Evolutionary conservation across 2,888 invertebrate genomes (phyloP).

Genomic region (Sarcophaga carnaria): DNA sequence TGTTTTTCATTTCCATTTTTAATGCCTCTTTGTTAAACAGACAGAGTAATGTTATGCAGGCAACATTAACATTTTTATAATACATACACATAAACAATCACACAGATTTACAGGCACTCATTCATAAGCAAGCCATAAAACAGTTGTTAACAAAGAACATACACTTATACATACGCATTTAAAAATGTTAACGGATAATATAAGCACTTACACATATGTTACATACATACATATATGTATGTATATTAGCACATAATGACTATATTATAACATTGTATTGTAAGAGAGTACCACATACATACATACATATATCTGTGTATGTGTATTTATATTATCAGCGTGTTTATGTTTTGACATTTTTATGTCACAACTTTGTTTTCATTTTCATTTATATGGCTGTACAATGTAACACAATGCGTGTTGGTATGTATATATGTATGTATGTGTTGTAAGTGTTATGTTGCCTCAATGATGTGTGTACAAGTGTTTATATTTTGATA

Average conservation of each 20-base stretch:
- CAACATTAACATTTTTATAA: no score
- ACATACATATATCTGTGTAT: neutral
- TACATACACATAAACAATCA: neutral
- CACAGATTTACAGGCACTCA: neutral
- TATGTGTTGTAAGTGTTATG: neutral
- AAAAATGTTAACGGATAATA: no score
- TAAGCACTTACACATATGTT: no score
- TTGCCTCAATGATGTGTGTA: neutral
- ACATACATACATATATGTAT: neutral
- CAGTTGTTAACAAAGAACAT: no score
- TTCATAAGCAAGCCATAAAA: neutral
- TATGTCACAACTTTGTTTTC: slow-evolving; percentile 1
- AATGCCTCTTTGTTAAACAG: no score
- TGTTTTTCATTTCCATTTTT: no score
- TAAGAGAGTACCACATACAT: neutral
- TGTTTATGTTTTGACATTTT: neutral
- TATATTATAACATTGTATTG: no score
- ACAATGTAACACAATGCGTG: neutral
- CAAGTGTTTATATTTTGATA: neutral
- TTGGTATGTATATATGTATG: neutral
- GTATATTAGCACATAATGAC: no score
- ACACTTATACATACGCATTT: neutral
- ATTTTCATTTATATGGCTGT: neutral
- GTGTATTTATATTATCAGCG: neutral
- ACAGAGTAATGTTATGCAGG: no score